Evolutionary conservation across 2,888 invertebrate genomes (phyloP).

Genomic region (Trissolcus brochymenae): DNA sequence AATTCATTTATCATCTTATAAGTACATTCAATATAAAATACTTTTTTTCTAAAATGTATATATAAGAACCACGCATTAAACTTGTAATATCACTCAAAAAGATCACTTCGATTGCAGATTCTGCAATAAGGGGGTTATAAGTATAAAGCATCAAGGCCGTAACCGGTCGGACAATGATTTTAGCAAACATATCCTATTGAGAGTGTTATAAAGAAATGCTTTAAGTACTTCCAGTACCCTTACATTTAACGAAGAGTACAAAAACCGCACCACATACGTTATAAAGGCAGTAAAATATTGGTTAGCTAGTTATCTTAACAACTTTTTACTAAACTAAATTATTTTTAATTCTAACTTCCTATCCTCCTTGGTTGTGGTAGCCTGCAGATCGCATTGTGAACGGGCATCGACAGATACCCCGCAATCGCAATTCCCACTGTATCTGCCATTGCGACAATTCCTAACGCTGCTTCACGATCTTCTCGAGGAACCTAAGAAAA

Average conservation of each 20-base stretch:
- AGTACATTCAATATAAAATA: constrained; percentile 51
- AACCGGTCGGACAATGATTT: neutral
- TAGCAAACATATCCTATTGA: constrained; percentile 19
- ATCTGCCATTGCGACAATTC: constrained; percentile 86
- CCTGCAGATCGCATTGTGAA: constrained; percentile 85
- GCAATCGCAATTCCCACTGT: constrained; percentile 87
- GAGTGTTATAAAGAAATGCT: constrained; percentile 30
- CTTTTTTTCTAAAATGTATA: constrained; percentile 21
- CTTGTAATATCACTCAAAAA: constrained; percentile 51
- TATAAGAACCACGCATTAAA: constrained; percentile 32
- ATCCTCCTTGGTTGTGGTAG: constrained; percentile 76
- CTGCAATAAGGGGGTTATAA: constrained; percentile 22
- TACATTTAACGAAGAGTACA: constrained; percentile 18
- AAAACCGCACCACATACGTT: constrained; percentile 5
- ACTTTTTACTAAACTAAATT: constrained; percentile 14
- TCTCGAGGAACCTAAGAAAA: constrained; percentile 75
- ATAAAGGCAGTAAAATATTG: neutral
- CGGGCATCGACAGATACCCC: constrained; percentile 84
- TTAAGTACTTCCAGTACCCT: constrained; percentile 45
- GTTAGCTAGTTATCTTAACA: constrained; percentile 18
- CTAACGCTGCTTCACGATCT: constrained; percentile 82
- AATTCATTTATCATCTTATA: constrained; percentile 27
- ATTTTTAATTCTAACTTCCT: constrained; percentile 23
- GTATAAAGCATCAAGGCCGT: constrained; percentile 25
- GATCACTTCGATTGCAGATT: constrained; percentile 47